A percentile compares a stretch with the other conserved stretches of the same genome.
Evolutionary conservation across 1,140 invertebrate genomes (phyloP).

Genomic region (Sminthurides bifidus): DNA sequence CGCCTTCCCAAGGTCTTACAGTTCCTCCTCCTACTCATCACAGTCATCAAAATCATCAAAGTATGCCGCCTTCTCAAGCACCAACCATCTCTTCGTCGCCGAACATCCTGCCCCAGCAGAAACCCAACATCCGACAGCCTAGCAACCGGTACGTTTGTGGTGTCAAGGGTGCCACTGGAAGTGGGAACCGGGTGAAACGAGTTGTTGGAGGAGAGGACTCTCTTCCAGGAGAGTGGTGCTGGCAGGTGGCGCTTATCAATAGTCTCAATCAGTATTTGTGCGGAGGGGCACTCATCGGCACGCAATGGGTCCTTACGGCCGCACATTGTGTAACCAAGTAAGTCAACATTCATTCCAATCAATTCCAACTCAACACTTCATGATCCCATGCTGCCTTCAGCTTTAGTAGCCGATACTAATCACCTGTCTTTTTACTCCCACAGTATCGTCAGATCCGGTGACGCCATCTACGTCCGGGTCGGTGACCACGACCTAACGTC

Average conservation of each 20-base stretch:
- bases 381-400: neutral
- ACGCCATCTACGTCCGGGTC: constrained; percentile 79
- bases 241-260: constrained; percentile 89
- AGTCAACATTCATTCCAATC: constrained; percentile 35
- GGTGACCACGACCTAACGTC: constrained; percentile 83
- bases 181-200: constrained; percentile 34
- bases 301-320: constrained; percentile 67
- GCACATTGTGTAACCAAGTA: constrained; percentile 93
- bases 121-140: constrained; percentile 41
- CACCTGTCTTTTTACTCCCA: neutral
- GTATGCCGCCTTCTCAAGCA: constrained; percentile 28
- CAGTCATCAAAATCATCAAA: neutral
- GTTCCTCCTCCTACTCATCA: constrained; percentile 32
- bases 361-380: neutral
- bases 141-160: constrained; percentile 83
- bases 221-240: constrained; percentile 83
- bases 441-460: constrained; percentile 81
- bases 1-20: constrained; percentile 10
- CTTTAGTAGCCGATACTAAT: neutral
- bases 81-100: constrained; percentile 33
- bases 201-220: constrained; percentile 86
- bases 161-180: constrained; percentile 51
- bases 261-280: constrained; percentile 89
- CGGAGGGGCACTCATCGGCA: constrained; percentile 84
- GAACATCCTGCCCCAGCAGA: constrained; percentile 35